Conservation (phyloP, 2,113 vertebrate genomes). For the Ptyas mucosa region DNA sequence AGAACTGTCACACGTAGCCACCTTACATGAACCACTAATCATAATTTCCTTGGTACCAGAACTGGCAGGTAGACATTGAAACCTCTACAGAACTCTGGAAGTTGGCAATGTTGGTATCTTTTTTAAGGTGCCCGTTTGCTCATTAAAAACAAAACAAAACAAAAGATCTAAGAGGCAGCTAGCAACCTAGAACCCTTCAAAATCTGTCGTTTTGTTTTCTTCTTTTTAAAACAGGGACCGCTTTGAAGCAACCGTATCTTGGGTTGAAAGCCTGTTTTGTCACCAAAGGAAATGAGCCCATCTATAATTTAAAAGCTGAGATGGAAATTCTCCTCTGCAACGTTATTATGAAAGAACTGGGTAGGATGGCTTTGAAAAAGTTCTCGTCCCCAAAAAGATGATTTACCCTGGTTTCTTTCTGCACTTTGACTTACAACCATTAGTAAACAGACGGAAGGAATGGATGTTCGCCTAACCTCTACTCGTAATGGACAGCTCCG, state of each 20-base stretch:
- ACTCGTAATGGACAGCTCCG: not conserved
- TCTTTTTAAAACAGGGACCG: slow-evolving; percentile 17
- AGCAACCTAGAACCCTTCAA: slow-evolving; percentile 18
- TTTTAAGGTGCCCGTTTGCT: not conserved
- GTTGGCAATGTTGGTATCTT: not conserved
- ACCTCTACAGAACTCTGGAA: not conserved
- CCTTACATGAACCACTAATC: not conserved
- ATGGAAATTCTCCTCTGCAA: not conserved
- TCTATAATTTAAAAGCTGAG: slow-evolving; percentile 42
- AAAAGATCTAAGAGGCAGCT: slow-evolving; percentile 18
- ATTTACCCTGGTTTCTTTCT: not conserved
- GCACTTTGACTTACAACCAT: not conserved
- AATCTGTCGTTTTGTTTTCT: not conserved
- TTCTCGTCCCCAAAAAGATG: not conserved
- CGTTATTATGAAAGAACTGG: slow-evolving; percentile 9
- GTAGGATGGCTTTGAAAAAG: not conserved
- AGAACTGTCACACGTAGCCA: not conserved
- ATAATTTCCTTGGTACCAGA: not conserved
- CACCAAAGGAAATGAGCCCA: slow-evolving; percentile 35
- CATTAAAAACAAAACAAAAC: slow-evolving; percentile 18
- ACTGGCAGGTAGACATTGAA: accelerated
- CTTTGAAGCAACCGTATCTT: slow-evolving; percentile 35
- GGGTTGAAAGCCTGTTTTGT: slow-evolving; percentile 38
- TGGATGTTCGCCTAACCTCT: not conserved
- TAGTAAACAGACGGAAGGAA: not conserved